phyloP scores from a whole-genome alignment of 53 echinoderm and acorn worm genomes.

The Actinopyga echinites region DNA sequence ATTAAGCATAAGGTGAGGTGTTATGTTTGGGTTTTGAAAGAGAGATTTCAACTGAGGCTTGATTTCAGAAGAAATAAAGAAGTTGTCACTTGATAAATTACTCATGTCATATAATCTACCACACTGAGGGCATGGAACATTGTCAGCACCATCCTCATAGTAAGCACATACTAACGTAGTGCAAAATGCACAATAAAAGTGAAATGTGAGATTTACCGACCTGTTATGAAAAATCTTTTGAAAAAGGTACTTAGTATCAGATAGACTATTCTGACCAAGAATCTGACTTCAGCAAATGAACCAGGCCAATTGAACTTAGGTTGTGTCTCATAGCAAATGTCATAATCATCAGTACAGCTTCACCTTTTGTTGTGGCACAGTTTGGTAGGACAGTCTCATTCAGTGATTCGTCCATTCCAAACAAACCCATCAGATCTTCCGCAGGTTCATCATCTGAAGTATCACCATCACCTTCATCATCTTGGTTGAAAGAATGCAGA shows the following conservation, averaged over 20 bases:
- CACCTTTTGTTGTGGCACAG: slow-evolving; percentile 26
- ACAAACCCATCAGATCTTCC: not conserved
- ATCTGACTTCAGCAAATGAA: not conserved
- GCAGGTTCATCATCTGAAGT: not conserved
- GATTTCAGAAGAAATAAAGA: no score
- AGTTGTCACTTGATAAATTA: no score
- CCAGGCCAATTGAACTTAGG: slow-evolving; percentile 36
- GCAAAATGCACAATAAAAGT: not conserved
- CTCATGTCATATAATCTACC: no score
- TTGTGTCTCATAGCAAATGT: slow-evolving; percentile 48
- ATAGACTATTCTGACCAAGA: no score
- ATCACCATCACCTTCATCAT: not conserved
- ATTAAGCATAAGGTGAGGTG: no score
- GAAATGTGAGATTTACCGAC: not conserved
- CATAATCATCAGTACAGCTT: slow-evolving; percentile 53
- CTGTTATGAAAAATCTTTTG: no score
- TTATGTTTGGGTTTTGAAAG: not conserved
- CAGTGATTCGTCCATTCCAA: slow-evolving; percentile 27
- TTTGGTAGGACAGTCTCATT: slow-evolving; percentile 24
- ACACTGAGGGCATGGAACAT: no score
- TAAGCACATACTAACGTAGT: no score
- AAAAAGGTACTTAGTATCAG: no score
- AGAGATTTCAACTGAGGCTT: not conserved
- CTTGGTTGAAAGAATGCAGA: not conserved
- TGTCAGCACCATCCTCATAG: no score